Base-by-base conservation (phyloP, 2,797 vertebrate genomes). In the Peromyscus aztecus region DNA sequence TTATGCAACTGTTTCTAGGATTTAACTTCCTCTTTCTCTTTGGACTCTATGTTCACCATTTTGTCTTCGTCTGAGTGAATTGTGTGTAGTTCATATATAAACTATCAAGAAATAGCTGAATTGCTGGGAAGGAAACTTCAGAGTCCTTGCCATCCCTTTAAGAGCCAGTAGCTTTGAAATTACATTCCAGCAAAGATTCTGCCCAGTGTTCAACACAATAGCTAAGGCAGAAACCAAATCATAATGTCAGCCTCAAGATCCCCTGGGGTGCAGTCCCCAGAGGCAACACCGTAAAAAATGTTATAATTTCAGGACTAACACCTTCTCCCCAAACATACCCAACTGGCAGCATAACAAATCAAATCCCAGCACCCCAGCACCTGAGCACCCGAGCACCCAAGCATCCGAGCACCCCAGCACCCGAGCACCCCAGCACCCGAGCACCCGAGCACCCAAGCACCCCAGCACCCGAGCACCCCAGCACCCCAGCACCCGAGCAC, bases 1-100 rank as follows among this genome's bases (percentile, higher is more conserved):
- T 97, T 94, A 90, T 9, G 88, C 69, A 97, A 95, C 43, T 65
- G 46, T 75, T 91, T 71, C 65, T 91, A 63, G 52, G 90, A 94
- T 71, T 90, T 69, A 75, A 78, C 29, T 67, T 89, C 37, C 59
- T 88, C 63, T 92, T 55, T 69, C 49, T 71, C 57, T 81, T 46
- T 91, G 73, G 31, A 43, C 88, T 78, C 16, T 23, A 7, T 27
- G 37, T 40, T 94, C 67, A 23, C 65, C 27, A 34, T 34, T 14
- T 21, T 24, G 27, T 73, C 92, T 31, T 10, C 40, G 24, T 59
- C 63, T 69, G 37, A 43, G 37, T 46, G 57, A 49, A 86, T 57
- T 93, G 65, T 69, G 21, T 34, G 10, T 24, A 17, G 82, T 55
- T 49, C 19, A 0, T 40, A 14, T 0, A 14, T 31, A 59, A 71